These are phyloP conservation scores for Philereme transversata DNA, from an alignment of 2,888 invertebrate species.

Conservation along the genomic window DNA sequence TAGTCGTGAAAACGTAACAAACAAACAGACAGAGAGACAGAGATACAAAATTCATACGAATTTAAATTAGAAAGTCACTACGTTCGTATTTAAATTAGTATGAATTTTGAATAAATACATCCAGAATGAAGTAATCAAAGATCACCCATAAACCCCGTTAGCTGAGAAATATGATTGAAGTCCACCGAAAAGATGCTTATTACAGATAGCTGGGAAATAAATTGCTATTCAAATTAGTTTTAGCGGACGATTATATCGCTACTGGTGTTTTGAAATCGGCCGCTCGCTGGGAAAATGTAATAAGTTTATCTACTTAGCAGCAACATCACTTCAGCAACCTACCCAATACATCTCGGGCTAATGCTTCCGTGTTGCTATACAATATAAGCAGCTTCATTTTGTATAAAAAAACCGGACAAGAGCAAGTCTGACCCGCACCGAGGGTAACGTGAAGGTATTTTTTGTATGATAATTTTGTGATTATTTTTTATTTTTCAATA, in stretches of 20 bases:
- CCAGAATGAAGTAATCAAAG: conserved; percentile 10
- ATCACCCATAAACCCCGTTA: conserved; percentile 8
- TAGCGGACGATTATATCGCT: conserved; percentile 51
- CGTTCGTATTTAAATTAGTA: no score
- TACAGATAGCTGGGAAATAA: conserved; percentile 54
- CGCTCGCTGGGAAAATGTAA: background rate
- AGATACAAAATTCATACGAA: no score
- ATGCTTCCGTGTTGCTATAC: background rate
- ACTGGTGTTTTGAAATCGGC: conserved; percentile 25
- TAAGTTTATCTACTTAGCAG: background rate
- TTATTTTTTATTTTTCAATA: no score
- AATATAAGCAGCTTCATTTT: background rate
- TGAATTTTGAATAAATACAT: background rate
- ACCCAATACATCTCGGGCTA: background rate
- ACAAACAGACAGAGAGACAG: no score
- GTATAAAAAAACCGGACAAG: no score
- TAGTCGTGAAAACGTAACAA: no score
- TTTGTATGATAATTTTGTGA: no score
- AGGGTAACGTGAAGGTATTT: no score
- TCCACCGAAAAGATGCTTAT: conserved; percentile 59
- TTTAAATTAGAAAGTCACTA: no score
- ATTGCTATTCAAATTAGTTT: conserved; percentile 60
- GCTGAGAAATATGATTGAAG: conserved; percentile 48
- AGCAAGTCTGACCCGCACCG: no score
- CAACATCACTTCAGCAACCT: background rate